phyloP scores from a whole-genome alignment of 2,888 invertebrate species.

The Eupithecia insigniata region DNA sequence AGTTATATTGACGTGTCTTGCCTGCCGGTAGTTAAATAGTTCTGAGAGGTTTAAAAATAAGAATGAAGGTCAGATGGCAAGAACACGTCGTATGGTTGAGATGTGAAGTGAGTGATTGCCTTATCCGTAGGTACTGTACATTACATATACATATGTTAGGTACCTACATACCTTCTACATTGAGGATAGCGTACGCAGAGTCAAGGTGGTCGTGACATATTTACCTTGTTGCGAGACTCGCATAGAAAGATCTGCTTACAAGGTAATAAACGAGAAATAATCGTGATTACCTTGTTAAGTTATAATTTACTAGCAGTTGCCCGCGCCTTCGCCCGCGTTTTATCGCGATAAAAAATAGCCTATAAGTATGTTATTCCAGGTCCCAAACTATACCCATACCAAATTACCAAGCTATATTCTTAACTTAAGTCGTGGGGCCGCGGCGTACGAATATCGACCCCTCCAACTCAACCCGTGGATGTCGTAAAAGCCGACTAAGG shows the following conservation, averaged over 20 bases:
- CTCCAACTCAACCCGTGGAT: too few species aligned
- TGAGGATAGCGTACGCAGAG: neutral
- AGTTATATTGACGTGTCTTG: neutral
- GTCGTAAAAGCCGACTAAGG: too few species aligned
- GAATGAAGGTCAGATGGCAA: slow-evolving; percentile 10
- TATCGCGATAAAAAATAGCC: too few species aligned
- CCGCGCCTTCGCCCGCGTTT: too few species aligned
- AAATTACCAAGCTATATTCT: too few species aligned
- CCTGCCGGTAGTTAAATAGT: neutral
- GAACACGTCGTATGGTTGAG: neutral
- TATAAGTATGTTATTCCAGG: too few species aligned
- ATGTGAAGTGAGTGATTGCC: slow-evolving; percentile 8
- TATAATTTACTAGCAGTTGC: too few species aligned
- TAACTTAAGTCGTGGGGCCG: too few species aligned
- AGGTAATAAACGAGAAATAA: neutral
- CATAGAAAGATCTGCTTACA: neutral
- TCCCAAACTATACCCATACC: too few species aligned
- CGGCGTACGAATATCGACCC: too few species aligned
- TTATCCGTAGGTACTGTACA: neutral
- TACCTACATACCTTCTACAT: neutral
- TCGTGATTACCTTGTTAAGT: neutral
- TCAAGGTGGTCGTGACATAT: slow-evolving; percentile 7
- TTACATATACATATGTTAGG: too few species aligned
- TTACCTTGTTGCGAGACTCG: slow-evolving; percentile 7
- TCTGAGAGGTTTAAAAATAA: slow-evolving; percentile 11